Evolutionary conservation across 2,797 vertebrate genomes (phyloP).

Genomic region (Acanthiza pusilla): DNA sequence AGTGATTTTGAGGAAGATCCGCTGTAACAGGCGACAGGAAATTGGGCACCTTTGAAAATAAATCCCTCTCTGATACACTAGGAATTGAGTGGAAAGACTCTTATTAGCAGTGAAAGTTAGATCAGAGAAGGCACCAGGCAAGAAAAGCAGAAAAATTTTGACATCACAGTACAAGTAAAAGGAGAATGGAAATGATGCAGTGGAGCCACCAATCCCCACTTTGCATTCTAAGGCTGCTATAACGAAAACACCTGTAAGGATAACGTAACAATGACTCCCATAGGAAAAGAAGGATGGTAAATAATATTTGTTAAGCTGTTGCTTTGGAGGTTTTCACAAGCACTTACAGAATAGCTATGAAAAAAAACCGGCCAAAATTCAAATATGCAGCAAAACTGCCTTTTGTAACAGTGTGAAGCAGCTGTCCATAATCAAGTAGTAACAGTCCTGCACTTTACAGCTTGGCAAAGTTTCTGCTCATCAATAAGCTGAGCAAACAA

Average conservation of each 20-base stretch:
- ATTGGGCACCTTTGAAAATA: neutral
- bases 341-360: neutral
- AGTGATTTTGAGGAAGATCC: neutral
- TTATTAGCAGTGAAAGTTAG: neutral
- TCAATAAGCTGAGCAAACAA: slow-evolving; percentile 37
- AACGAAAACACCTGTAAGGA: slow-evolving; percentile 38
- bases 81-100: neutral
- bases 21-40: neutral
- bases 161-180: neutral
- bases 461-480: slow-evolving; percentile 21
- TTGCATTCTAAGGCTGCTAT: neutral
- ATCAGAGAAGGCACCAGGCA: neutral
- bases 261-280: neutral
- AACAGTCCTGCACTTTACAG: slow-evolving; percentile 13
- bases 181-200: neutral
- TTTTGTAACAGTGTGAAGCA: slow-evolving; percentile 33
- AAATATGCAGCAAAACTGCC: neutral
- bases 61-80: neutral
- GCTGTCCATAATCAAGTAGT: slow-evolving; percentile 35
- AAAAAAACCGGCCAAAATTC: neutral
- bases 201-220: neutral
- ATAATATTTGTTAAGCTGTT: neutral
- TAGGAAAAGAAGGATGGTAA: neutral
- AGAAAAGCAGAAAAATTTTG: neutral
- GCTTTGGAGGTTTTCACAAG: neutral